Evolutionary conservation across 35 echinoderm and acorn worm genomes (phyloP), one percentile per base, ranked within the genome.

Genomic region (Hemicentrotus pulcherrimus): DNA sequence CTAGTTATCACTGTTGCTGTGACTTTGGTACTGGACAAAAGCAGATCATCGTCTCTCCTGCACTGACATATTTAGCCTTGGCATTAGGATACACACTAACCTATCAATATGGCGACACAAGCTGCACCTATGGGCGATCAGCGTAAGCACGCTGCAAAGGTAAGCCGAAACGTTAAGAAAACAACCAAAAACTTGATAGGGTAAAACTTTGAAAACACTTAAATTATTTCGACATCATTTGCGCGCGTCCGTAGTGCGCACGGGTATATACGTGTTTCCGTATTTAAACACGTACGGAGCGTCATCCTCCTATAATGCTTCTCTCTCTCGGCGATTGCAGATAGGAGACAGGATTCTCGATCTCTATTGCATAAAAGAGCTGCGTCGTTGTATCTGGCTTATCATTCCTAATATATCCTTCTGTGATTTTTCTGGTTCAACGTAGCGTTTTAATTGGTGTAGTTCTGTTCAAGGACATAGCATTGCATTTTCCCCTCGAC

Each of bases 91-190:
- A 45, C 32, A 90, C 32, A 2, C 32, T n/a, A 90, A 47, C 32
- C 16, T 32, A 45, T 47, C 88, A 90, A 33, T 4, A 90, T 90
- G 88, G 88, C 88, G 32, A 47, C 46, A 45, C 88, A 90, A 31
- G 88, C 88, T 15, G 88, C 88, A 90, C 88, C 88, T 90, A 90
- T 90, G 88, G 88, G 88, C 88, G 88, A 90, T 19, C 32, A 33
- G 32, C 88, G 88, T 47, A 90, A 90, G 33, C 32, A 33, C 32
- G 88, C 88, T 33, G 46, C 46, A 47, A 90, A 90, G 88, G 88
- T 90, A 90, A 90, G 88, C 65, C 24, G 65, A 78, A 78, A 78
- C 65, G 22, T 78, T 78, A 78, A 18, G 18, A 78, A 78, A 78
- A 78, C 65, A 78, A 78, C 65, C 65, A 22, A 78, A 78, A 78